Percentiles rank a stretch among this genome's conserved stretches.
phyloP scores from a whole-genome alignment of 2,888 invertebrate genomes.

The Isotomurus palustris region DNA sequence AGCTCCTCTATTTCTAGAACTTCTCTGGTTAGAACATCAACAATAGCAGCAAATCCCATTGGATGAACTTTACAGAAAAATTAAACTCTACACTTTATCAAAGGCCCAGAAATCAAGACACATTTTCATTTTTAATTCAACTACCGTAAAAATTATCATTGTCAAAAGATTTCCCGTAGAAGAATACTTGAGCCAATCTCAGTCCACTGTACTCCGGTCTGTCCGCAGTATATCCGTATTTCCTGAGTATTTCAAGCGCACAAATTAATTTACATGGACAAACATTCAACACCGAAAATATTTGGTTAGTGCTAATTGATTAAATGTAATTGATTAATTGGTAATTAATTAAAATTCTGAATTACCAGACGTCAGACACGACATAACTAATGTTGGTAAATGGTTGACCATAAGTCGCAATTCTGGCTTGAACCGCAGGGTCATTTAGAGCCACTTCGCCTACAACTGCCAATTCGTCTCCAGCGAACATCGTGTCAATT shows the following conservation, averaged over 20 bases:
- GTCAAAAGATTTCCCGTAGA: conserved; percentile 12
- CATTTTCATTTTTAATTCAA: too few species aligned
- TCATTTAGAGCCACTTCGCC: conserved; percentile 1
- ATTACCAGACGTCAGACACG: conserved; percentile 1
- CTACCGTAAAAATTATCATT: conserved; percentile 1
- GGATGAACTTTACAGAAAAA: conserved; percentile 25
- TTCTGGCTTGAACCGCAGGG: conserved; percentile 1
- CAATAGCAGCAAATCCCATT: conserved; percentile 20
- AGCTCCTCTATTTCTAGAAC: conserved; percentile 26
- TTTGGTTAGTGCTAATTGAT: not conserved
- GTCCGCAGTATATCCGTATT: conserved; percentile 16
- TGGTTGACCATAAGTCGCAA: not conserved
- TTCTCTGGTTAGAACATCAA: conserved; percentile 11
- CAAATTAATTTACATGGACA: too few species aligned
- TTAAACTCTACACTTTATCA: not conserved
- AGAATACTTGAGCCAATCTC: conserved; percentile 8
- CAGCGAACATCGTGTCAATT: not conserved
- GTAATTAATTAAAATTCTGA: too few species aligned
- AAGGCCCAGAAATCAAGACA: not conserved
- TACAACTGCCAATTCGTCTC: not conserved
- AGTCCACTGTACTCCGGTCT: not conserved
- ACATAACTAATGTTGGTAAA: conserved; percentile 14
- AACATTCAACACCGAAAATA: not conserved
- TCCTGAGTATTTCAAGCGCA: conserved; percentile 9
- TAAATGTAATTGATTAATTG: too few species aligned